Evolutionary conservation across 2,888 invertebrate species (phyloP), one percentile per base, ranked within the genome.

Genomic region (Pasiphila rectangulata): DNA sequence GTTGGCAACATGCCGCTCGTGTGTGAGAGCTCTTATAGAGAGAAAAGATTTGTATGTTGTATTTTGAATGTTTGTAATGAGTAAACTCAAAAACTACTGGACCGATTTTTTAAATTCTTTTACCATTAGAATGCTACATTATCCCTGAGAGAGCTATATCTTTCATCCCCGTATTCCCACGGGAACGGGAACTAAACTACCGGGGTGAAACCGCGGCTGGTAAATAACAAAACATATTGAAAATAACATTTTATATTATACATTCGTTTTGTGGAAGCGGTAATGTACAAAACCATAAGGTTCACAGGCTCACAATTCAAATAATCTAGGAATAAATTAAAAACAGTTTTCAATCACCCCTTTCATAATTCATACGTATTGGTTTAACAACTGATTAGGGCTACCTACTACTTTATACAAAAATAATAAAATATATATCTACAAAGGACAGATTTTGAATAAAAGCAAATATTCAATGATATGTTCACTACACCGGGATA

Each of bases 181-280:
- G n/a, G n/a, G n/a, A n/a, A n/a, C n/a, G n/a, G n/a, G n/a, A n/a
- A n/a, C n/a, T n/a, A n/a, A n/a, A n/a, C n/a, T n/a, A n/a, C n/a
- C n/a, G n/a, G n/a, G n/a, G n/a, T n/a, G n/a, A n/a, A n/a, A n/a
- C n/a, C n/a, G n/a, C n/a, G n/a, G n/a, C n/a, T n/a, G 3, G 36
- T 30, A 20, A 41, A 29, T 29, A 43, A 45, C 39, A 32, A 48
- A 39, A 46, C 27, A 43, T 23, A 35, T 40, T 54, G 20, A 63
- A 63, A 65, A 63, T 58, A 65, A 51, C 53, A 54, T 57, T 64
- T 57, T 61, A 54, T 61, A 46, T 53, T 46, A 48, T 47, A 55
- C 55, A 54, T 57, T 50, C 44, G 46, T 56, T 52, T 51, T 41
- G 51, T 36, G 51, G 52, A 57, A 59, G 59, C 56, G 44, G 52